Percentiles rank a stretch among this genome's conserved stretches.
Conservation (phyloP, 2,113 vertebrate species). For the Hypocryptadius cinnamomeus region DNA sequence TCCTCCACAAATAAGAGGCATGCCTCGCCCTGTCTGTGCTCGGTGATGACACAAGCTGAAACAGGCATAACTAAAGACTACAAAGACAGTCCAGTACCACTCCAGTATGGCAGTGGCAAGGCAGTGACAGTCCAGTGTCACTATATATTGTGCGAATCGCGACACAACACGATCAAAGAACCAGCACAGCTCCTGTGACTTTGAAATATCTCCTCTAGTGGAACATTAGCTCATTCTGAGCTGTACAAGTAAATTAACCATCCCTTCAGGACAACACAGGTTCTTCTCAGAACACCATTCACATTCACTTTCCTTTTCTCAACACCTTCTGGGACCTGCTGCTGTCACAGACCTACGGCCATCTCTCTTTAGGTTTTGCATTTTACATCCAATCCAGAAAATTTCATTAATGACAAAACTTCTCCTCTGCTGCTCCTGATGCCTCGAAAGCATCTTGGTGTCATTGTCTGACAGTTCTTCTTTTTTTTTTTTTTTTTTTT, state of each 20-base stretch:
- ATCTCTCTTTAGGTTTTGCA: background rate
- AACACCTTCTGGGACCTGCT: background rate
- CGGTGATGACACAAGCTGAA: background rate
- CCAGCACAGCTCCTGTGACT: background rate
- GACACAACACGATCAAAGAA: fast-evolving
- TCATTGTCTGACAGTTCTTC: background rate
- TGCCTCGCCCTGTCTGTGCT: background rate
- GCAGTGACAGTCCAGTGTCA: background rate
- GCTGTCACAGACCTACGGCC: background rate
- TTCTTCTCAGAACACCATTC: background rate
- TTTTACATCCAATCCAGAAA: background rate
- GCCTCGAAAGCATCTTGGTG: background rate
- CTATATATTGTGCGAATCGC: fast-evolving
- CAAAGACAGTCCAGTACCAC: background rate
- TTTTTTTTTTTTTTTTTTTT: too few species aligned
- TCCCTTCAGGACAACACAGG: background rate
- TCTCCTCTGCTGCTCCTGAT: background rate
- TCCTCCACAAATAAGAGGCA: background rate
- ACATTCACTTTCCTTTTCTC: background rate
- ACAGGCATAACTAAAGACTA: background rate
- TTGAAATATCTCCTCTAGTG: background rate
- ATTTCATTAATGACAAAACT: background rate
- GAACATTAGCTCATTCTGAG: background rate
- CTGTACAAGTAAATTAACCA: background rate
- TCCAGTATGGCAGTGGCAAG: background rate